Percentiles rank a stretch among this genome's conserved stretches.
Evolutionary conservation across 2,797 vertebrate species (phyloP).

Genomic region (Clarias fuscus): DNA sequence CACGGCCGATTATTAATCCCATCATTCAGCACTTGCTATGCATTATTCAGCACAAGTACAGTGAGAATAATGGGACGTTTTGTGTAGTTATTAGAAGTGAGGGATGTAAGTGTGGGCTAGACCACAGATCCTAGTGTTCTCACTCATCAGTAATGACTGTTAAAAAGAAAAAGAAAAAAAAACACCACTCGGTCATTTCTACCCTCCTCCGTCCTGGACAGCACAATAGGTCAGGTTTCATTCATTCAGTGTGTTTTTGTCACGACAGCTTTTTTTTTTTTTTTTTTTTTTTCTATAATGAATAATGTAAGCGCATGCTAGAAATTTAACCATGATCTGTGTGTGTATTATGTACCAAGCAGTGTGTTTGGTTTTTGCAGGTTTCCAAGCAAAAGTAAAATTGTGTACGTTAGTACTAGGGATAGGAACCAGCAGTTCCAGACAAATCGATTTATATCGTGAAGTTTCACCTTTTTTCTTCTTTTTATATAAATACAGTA

Average conservation of each 20-base stretch:
- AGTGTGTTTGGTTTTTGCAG: neutral
- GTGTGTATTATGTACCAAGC: neutral
- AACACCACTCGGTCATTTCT: neutral
- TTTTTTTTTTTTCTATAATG: neutral
- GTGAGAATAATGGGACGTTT: neutral
- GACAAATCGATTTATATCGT: no score
- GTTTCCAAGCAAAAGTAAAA: neutral
- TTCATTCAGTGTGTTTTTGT: neutral
- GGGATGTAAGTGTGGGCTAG: conserved; percentile 1
- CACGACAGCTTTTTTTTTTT: neutral
- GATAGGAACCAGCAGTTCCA: no score
- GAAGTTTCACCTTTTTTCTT: no score
- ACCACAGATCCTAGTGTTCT: conserved; percentile 2
- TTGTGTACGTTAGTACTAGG: neutral
- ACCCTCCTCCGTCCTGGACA: neutral
- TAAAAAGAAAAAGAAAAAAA: neutral
- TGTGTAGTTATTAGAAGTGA: neutral
- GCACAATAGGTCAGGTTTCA: neutral
- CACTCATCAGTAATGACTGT: neutral
- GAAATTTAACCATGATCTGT: neutral
- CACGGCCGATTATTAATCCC: neutral
- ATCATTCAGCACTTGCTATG: neutral
- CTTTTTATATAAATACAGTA: no score
- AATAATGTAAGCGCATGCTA: neutral
- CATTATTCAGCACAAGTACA: neutral